Conservation (phyloP, 2,888 invertebrate species). For the Baccha elongata region DNA sequence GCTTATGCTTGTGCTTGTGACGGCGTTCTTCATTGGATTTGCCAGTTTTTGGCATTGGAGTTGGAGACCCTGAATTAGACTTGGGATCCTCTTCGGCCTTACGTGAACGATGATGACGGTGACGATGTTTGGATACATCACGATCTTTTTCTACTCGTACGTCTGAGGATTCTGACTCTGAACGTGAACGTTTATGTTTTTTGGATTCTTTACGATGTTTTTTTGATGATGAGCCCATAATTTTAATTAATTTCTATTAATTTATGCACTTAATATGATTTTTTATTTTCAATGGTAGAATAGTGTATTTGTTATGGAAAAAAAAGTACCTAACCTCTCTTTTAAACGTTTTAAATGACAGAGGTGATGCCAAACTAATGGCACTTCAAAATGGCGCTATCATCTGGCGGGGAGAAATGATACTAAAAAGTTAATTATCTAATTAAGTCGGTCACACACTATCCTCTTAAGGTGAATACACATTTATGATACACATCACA, state of each 20-base stretch:
- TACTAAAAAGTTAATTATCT: too few relatives aligned
- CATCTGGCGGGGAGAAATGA: too few relatives aligned
- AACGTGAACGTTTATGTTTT: conserved; percentile 78
- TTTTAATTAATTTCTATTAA: conserved; percentile 27
- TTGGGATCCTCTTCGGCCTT: conserved; percentile 39
- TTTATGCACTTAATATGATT: conserved; percentile 3
- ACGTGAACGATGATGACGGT: conserved; percentile 76
- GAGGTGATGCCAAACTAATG: too few relatives aligned
- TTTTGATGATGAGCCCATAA: conserved; percentile 82
- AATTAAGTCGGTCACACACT: too few relatives aligned
- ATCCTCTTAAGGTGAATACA: too few relatives aligned
- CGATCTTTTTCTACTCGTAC: conserved; percentile 65
- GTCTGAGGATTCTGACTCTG: conserved; percentile 74
- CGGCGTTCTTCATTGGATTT: conserved; percentile 74
- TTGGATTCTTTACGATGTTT: conserved; percentile 81
- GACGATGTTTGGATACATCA: conserved; percentile 43
- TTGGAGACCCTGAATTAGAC: conserved; percentile 53
- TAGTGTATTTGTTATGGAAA: conserved; percentile 6
- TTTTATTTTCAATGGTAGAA: conserved; percentile 5
- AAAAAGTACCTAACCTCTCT: too few relatives aligned
- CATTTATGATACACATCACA: too few relatives aligned
- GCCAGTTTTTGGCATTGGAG: conserved; percentile 9
- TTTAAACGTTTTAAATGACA: too few relatives aligned
- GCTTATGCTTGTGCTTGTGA: conserved; percentile 77
- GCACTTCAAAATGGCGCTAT: too few relatives aligned